Evolutionary conservation across 2,888 invertebrate species (phyloP).

Genomic region (Osmoderma eremita): DNA sequence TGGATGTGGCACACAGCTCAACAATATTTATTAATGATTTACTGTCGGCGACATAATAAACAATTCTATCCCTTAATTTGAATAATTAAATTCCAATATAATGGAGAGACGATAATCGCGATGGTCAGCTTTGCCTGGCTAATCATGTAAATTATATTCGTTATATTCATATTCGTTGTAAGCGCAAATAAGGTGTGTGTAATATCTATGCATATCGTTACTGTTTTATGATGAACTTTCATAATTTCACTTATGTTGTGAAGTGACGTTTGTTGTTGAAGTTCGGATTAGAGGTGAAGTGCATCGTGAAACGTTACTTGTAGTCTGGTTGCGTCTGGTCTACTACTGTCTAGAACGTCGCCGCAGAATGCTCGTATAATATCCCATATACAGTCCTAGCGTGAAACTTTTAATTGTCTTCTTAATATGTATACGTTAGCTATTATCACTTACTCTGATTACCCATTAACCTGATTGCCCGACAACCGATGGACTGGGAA

Average conservation of each 20-base stretch:
- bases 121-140: background rate
- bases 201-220: constrained; percentile 8
- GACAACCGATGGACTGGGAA: constrained; percentile 43
- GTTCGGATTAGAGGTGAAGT: background rate
- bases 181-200: background rate
- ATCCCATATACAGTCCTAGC: constrained; percentile 47
- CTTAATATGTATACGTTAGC: constrained; percentile 55
- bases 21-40: background rate
- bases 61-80: background rate
- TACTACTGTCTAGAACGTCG: constrained; percentile 5
- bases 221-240: constrained; percentile 32
- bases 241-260: constrained; percentile 40
- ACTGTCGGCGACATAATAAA: background rate
- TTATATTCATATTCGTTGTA: constrained; percentile 21
- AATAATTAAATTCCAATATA: background rate
- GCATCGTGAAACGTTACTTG: background rate
- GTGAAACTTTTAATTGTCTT: constrained; percentile 55
- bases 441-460: constrained; percentile 54
- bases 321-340: background rate
- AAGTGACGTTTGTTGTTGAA: constrained; percentile 16
- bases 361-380: constrained; percentile 20
- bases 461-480: constrained; percentile 57
- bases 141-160: constrained; percentile 32
- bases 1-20: no score
- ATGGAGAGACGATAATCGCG: constrained; percentile 2